These are phyloP conservation scores for Bufotes viridis DNA, from an alignment of 2,797 vertebrate species.

Conservation along the genomic window DNA sequence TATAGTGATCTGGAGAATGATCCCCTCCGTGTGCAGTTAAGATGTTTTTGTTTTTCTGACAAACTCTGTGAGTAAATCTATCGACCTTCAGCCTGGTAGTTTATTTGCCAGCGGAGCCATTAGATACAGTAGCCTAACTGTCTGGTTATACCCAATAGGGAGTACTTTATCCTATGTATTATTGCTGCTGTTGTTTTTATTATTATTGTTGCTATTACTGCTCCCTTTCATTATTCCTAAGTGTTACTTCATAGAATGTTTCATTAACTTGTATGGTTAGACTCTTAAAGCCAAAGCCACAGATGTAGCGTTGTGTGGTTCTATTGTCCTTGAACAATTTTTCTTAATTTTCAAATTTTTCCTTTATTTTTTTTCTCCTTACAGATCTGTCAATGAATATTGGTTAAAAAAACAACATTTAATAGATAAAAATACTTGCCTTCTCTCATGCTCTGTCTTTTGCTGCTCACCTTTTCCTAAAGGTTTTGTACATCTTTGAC, in stretches of 20 bases:
- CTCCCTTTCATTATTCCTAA: slow-evolving; percentile 58
- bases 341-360: neutral
- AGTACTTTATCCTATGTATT: slow-evolving; percentile 59
- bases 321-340: neutral
- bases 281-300: slow-evolving; percentile 57
- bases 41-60: slow-evolving; percentile 50
- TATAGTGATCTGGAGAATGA: slow-evolving; percentile 40
- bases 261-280: slow-evolving; percentile 57
- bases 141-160: slow-evolving; percentile 54
- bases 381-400: neutral
- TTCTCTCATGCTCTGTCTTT: too few relatives aligned
- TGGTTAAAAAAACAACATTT: too few relatives aligned
- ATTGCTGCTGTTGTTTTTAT: slow-evolving; percentile 61
- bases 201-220: slow-evolving; percentile 58
- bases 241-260: slow-evolving; percentile 54
- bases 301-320: slow-evolving; percentile 3
- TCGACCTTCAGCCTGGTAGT: slow-evolving; percentile 47
- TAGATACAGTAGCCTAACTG: slow-evolving; percentile 53
- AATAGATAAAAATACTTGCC: too few relatives aligned
- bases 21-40: slow-evolving; percentile 47
- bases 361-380: neutral
- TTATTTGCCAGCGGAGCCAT: slow-evolving; percentile 52
- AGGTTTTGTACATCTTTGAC: too few relatives aligned
- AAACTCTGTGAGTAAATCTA: slow-evolving; percentile 49
- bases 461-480: too few relatives aligned